Base-by-base conservation (phyloP, 2,113 vertebrate genomes). In the Psettodes erumei region DNA sequence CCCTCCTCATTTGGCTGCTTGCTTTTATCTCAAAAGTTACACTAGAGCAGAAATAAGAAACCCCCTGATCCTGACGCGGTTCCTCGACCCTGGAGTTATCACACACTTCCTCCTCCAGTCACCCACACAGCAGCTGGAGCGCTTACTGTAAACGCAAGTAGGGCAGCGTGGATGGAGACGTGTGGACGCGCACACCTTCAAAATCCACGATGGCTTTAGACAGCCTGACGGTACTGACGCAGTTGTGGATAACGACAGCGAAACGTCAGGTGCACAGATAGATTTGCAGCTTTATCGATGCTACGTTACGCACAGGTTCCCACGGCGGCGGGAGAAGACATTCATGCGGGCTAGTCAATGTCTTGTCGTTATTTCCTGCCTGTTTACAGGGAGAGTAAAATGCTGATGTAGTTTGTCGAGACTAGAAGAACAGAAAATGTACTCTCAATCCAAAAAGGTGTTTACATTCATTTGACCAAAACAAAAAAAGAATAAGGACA, bases 81-180 rank as follows among this genome's bases (percentile, higher is more conserved):
- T 60, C 56, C 63, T 50, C 51, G 33, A 83, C 81, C 71, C 81
- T 58, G 28, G 47, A 84, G 86, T 73, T 67, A 63, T 77, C 68
- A n/a, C 35, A 35, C 28, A 37, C 73, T 75, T 21, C 62, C 64
- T 73, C 65, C 73, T 82, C 42, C 53, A 68, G 76, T 64, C 83
- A 55, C 59, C 35, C 55, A 68, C 56, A 48, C 12, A 64, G 62
- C 64, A 79, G 67, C 77, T 33, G 56, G 50, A 75, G 79, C 13
- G n/a, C 63, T n/a, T 69, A 78, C 77, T 79, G 71, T 69, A 72
- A 79, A 73, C 79, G 77, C 64, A 78, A 83, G 79, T 66, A 84
- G 75, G 70, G 65, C 74, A 68, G 25, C 68, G 69, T 82, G 55
- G 70, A 75, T 77, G 81, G 42, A 68, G 68, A 81, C 64, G 79